Evolutionary conservation across 1,140 invertebrate species (phyloP).

Genomic region (Cataglyphis hispanica): DNA sequence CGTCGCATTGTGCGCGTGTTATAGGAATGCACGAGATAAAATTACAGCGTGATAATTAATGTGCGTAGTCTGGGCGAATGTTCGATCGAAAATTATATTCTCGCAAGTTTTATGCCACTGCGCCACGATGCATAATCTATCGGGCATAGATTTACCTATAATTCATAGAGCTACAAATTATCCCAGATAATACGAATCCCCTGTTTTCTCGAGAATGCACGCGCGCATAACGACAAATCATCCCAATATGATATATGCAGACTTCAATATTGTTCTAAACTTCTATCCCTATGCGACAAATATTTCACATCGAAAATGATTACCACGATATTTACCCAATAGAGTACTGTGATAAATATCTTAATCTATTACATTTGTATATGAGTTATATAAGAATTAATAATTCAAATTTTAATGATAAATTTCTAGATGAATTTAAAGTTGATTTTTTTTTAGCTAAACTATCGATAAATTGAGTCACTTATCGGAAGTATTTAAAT

Average conservation of each 20-base stretch:
- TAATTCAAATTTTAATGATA: background rate
- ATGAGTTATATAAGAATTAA: background rate
- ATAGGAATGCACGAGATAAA: slow-evolving; percentile 56
- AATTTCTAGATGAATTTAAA: slow-evolving; percentile 2
- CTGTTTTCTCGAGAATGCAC: slow-evolving; percentile 31
- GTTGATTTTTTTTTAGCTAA: no score
- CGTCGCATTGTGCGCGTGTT: slow-evolving; percentile 44
- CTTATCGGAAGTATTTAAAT: no score
- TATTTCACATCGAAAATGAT: slow-evolving; percentile 28
- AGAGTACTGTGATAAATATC: background rate
- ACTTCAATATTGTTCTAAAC: slow-evolving; percentile 26
- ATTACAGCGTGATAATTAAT: slow-evolving; percentile 70
- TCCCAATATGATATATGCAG: slow-evolving; percentile 37
- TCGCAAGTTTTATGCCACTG: slow-evolving; percentile 66
- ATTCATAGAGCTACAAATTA: slow-evolving; percentile 70
- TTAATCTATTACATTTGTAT: slow-evolving; percentile 12
- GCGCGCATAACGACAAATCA: slow-evolving; percentile 14
- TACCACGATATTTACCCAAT: slow-evolving; percentile 8
- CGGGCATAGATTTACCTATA: slow-evolving; percentile 52
- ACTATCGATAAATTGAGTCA: no score
- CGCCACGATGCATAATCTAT: slow-evolving; percentile 60
- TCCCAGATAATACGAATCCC: slow-evolving; percentile 49
- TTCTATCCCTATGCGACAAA: background rate
- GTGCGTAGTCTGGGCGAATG: slow-evolving; percentile 52
- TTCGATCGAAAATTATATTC: slow-evolving; percentile 71